Conservation (phyloP, 2,113 vertebrate genomes). For the Sprattus sprattus region DNA sequence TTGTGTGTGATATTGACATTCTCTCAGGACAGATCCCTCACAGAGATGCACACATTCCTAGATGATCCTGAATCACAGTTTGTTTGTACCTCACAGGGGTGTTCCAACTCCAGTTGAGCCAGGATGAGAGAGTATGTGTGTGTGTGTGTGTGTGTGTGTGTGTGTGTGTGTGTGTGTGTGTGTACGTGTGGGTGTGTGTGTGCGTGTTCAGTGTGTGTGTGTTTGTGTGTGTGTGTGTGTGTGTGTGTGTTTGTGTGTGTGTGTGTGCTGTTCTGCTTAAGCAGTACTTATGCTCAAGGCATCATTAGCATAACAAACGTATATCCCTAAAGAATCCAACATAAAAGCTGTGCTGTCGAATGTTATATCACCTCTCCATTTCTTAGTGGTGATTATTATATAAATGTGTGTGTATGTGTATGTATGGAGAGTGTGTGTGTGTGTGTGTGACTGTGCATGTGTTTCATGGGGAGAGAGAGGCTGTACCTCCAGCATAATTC, state of each 20-base stretch:
- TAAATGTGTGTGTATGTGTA: neutral
- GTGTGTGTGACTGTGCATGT: neutral
- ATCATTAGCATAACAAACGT: neutral
- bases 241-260: constrained; percentile 30
- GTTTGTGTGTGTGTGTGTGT: constrained; percentile 25
- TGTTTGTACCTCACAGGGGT: neutral
- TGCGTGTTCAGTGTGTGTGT: neutral
- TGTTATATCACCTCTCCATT: neutral
- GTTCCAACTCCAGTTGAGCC: too few relatives aligned
- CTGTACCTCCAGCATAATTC: constrained; percentile 6
- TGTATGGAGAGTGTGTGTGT: neutral
- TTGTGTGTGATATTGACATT: neutral
- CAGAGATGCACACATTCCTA: neutral
- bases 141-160: constrained; percentile 5
- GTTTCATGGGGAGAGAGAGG: neutral
- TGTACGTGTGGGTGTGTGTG: too few relatives aligned
- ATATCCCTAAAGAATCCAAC: neutral
- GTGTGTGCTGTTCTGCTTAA: neutral
- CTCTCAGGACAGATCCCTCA: constrained; percentile 7
- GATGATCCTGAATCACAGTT: neutral
- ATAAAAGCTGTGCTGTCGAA: neutral
- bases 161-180: neutral
- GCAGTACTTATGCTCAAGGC: neutral
- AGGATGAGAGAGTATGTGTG: neutral
- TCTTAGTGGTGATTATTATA: neutral